Evolutionary conservation across 2,888 invertebrate genomes (phyloP).

Genomic region (Crepidodera aurea): DNA sequence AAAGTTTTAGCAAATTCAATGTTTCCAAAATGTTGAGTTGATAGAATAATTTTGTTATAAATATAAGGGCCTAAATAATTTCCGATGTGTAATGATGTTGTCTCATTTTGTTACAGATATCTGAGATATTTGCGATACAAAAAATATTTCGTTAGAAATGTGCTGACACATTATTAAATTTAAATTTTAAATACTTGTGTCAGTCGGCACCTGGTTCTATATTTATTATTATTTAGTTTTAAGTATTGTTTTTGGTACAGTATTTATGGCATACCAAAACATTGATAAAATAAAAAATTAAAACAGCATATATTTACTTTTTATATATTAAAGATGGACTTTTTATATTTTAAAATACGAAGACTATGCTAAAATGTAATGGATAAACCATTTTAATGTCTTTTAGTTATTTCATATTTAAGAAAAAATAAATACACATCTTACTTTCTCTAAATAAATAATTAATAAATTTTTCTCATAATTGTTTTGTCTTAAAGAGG

Average conservation of each 20-base stretch:
- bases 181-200: constrained; percentile 39
- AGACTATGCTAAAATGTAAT: no score
- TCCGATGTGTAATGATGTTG: constrained; percentile 2
- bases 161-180: not conserved
- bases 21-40: constrained; percentile 10
- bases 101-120: not conserved
- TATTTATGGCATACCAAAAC: not conserved
- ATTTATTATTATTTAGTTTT: constrained; percentile 29
- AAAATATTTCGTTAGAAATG: not conserved
- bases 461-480: no score
- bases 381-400: no score
- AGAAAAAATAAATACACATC: no score
- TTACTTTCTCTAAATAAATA: no score
- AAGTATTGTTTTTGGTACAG: constrained; percentile 3
- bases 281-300: no score
- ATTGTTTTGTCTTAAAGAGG: no score
- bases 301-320: not conserved
- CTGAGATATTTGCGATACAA: not conserved
- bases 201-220: constrained; percentile 57
- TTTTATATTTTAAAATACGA: no score
- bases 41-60: not conserved
- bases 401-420: no score
- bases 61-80: not conserved
- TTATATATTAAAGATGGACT: not conserved
- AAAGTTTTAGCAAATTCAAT: constrained; percentile 17